phyloP scores from a whole-genome alignment of 2,113 vertebrate genomes.

The Typhlomys cinereus region DNA sequence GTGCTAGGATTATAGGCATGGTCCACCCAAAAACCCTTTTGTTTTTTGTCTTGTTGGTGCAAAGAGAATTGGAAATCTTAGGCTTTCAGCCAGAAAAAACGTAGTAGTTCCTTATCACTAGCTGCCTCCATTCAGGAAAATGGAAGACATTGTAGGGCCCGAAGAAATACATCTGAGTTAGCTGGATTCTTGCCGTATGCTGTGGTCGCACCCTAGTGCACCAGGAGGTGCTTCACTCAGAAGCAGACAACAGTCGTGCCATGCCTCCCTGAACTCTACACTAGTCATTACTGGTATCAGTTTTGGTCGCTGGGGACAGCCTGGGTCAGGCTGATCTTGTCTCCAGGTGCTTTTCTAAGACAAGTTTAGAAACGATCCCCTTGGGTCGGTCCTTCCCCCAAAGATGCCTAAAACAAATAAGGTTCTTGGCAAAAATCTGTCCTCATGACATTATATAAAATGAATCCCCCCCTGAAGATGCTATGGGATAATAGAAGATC shows the following conservation, averaged over 20 bases:
- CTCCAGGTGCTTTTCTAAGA: not conserved
- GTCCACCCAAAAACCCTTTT: not conserved
- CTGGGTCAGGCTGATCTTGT: not conserved
- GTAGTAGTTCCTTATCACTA: not conserved
- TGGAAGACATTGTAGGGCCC: not conserved
- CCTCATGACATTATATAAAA: constrained; percentile 60
- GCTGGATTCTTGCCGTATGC: not conserved
- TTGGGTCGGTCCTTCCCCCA: constrained; percentile 50
- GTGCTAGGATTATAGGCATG: not conserved
- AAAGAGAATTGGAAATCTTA: not conserved
- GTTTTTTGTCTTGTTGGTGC: not conserved
- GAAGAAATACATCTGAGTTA: not conserved
- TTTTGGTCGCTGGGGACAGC: not conserved
- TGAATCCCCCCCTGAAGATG: constrained; percentile 49
- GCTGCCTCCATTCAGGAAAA: not conserved
- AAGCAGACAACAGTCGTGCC: not conserved
- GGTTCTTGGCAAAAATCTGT: constrained; percentile 57
- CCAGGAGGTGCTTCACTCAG: not conserved
- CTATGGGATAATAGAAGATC: constrained; percentile 8
- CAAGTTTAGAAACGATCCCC: constrained; percentile 28
- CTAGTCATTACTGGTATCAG: not conserved
- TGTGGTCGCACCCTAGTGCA: not conserved
- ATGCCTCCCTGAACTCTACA: not conserved
- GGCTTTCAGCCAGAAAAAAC: not conserved
- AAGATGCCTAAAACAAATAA: constrained; percentile 33